A percentile compares a stretch with the other conserved stretches of the same genome.
Conservation (phyloP, 2,888 invertebrate species). For the Microctonus brassicae region DNA sequence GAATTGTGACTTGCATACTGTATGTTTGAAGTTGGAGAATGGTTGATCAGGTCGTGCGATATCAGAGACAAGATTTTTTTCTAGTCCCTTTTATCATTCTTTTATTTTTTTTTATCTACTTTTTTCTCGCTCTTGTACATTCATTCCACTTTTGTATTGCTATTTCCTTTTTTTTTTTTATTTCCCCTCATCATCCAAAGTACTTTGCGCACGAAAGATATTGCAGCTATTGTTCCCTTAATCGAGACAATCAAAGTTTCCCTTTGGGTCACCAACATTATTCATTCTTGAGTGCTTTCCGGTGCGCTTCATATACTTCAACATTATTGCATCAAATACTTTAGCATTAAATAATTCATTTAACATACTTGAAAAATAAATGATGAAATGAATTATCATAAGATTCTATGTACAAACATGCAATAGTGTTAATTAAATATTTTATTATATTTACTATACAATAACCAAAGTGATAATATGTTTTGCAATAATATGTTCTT, state of each 20-base stretch:
- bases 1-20: slow-evolving; percentile 63
- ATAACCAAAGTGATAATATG: neutral
- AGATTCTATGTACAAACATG: neutral
- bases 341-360: too few species aligned
- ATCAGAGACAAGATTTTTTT: slow-evolving; percentile 23
- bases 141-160: slow-evolving; percentile 41
- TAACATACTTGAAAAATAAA: too few species aligned
- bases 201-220: slow-evolving; percentile 42
- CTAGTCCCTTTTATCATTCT: slow-evolving; percentile 31
- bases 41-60: slow-evolving; percentile 52
- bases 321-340: too few species aligned
- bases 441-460: too few species aligned
- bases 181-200: neutral
- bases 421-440: too few species aligned
- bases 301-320: neutral
- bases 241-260: slow-evolving; percentile 54
- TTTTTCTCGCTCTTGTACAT: slow-evolving; percentile 20
- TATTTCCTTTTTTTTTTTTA: slow-evolving; percentile 38
- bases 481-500: neutral
- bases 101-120: slow-evolving; percentile 30
- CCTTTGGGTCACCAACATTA: slow-evolving; percentile 10
- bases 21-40: slow-evolving; percentile 55
- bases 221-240: slow-evolving; percentile 55
- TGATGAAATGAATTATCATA: neutral
- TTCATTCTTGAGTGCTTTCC: slow-evolving; percentile 9